phyloP scores from a whole-genome alignment of 2,888 invertebrate genomes.

The Drosophila planitibia region DNA sequence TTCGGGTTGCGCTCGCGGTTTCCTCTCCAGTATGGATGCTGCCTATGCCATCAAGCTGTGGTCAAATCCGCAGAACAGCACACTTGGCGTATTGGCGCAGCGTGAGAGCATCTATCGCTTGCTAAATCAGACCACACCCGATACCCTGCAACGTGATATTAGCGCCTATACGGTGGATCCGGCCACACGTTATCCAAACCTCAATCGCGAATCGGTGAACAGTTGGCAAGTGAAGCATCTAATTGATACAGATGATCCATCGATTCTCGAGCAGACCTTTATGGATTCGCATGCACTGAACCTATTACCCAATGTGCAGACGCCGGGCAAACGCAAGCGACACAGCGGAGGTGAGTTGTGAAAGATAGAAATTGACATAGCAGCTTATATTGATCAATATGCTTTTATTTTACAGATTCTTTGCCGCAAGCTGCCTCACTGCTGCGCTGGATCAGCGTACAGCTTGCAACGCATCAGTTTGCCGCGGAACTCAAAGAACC shows the following conservation, averaged over 20 bases:
- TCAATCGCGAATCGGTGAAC: conserved; percentile 91
- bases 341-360: conserved; percentile 82
- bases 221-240: conserved; percentile 91
- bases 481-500: conserved; percentile 82
- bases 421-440: conserved; percentile 83
- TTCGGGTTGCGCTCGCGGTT: conserved; percentile 98
- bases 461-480: conserved; percentile 83
- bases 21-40: conserved; percentile 97
- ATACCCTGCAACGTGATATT: conserved; percentile 96
- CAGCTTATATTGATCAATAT: not conserved
- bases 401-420: conserved; percentile 64
- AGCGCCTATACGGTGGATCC: conserved; percentile 95
- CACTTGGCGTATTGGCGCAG: conserved; percentile 94
- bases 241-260: conserved; percentile 90
- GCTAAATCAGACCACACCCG: conserved; percentile 97
- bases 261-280: conserved; percentile 86
- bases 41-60: conserved; percentile 97
- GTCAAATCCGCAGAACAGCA: conserved; percentile 88
- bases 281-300: conserved; percentile 86
- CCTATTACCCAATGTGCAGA: conserved; percentile 88
- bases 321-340: conserved; percentile 85
- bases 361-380: not conserved
- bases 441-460: conserved; percentile 84
- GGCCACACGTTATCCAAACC: conserved; percentile 93
- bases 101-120: conserved; percentile 96